A percentile compares a stretch with the other conserved stretches of the same genome.
Conservation (phyloP, 2,797 vertebrate genomes). For the Gallirallus australis region DNA sequence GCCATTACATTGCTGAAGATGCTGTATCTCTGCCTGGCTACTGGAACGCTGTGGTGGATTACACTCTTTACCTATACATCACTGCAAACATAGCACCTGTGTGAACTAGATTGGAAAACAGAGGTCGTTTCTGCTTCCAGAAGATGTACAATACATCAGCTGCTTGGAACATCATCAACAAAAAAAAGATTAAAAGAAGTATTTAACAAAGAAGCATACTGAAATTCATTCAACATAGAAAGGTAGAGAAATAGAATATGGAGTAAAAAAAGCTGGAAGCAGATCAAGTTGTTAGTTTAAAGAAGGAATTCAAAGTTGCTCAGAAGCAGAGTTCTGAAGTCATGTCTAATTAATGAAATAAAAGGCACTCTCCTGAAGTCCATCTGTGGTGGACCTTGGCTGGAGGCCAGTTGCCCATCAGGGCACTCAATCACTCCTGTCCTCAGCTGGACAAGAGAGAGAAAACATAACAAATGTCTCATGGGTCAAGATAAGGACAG, state of each 20-base stretch:
- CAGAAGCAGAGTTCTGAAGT: background rate
- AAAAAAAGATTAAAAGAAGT: background rate
- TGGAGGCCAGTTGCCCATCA: too few relatives aligned
- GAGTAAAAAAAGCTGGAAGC: background rate
- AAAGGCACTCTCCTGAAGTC: background rate
- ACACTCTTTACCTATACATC: background rate
- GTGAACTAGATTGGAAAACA: background rate
- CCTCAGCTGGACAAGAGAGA: too few relatives aligned
- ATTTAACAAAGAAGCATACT: background rate
- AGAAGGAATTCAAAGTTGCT: background rate
- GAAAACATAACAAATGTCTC: too few relatives aligned
- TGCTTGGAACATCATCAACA: background rate
- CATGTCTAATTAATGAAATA: background rate
- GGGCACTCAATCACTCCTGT: too few relatives aligned
- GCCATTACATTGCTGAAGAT: background rate
- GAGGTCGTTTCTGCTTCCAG: constrained; percentile 11
- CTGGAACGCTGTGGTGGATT: fast-evolving
- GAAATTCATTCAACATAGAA: background rate
- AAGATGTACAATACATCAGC: background rate
- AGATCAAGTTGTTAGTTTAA: background rate
- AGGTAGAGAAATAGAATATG: background rate
- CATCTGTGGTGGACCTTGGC: background rate
- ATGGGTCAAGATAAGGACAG: too few relatives aligned
- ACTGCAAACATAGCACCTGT: background rate
- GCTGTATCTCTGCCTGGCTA: background rate